These are phyloP conservation scores for Taenaris catops DNA, from an alignment of 2,888 invertebrate species.

Conservation along the genomic window DNA sequence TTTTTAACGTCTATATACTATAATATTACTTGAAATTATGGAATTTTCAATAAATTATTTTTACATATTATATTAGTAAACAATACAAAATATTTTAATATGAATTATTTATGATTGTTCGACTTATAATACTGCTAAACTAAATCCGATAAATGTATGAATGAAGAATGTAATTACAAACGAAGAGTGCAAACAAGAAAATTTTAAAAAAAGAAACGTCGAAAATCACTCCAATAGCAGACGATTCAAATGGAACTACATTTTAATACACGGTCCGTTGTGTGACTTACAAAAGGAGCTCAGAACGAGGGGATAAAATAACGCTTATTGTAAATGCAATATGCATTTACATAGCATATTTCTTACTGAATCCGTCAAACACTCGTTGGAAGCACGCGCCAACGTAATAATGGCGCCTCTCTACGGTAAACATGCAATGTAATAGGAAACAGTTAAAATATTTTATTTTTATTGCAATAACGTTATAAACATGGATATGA, in stretches of 20 bases:
- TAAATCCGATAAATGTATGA: no score
- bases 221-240: background rate
- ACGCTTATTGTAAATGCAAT: slow-evolving; percentile 9
- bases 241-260: background rate
- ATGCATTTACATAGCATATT: slow-evolving; percentile 12
- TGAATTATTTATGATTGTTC: background rate
- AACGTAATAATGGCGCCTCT: slow-evolving; percentile 10
- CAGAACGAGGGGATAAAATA: background rate
- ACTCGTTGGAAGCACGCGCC: slow-evolving; percentile 11
- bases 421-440: slow-evolving; percentile 11
- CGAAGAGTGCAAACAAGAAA: no score
- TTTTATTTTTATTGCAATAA: slow-evolving; percentile 28
- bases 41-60: no score
- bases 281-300: background rate
- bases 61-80: no score
- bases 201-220: no score
- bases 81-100: background rate
- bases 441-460: slow-evolving; percentile 1
- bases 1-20: no score
- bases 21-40: no score
- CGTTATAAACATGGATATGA: no score
- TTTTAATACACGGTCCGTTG: background rate
- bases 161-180: no score
- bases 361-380: slow-evolving; percentile 16
- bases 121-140: no score